A percentile compares a stretch with the other conserved stretches of the same genome.
Evolutionary conservation across 2,888 invertebrate genomes (phyloP).

Genomic region (Perdita meconis): DNA sequence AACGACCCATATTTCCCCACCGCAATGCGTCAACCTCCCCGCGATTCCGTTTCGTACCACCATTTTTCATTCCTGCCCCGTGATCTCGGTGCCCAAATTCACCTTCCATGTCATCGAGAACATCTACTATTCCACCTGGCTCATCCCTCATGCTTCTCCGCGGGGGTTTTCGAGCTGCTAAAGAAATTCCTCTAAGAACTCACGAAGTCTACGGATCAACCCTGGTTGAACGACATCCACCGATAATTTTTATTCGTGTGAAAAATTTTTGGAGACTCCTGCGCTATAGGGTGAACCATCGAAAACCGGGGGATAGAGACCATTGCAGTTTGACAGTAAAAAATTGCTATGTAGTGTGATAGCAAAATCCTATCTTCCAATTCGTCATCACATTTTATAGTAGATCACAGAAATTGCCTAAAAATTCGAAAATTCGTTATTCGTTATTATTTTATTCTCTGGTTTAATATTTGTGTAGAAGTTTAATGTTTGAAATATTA

Average conservation of each 20-base stretch:
- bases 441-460: too few species aligned
- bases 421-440: too few species aligned
- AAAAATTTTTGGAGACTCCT: background rate
- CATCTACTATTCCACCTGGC: conserved; percentile 46
- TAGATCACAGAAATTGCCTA: too few species aligned
- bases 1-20: conserved; percentile 62
- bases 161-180: background rate
- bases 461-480: too few species aligned
- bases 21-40: conserved; percentile 69
- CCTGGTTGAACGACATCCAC: conserved; percentile 35
- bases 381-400: too few species aligned
- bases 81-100: conserved; percentile 56
- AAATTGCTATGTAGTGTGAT: too few species aligned
- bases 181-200: conserved; percentile 16
- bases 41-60: conserved; percentile 56
- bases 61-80: conserved; percentile 63
- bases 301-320: too few species aligned
- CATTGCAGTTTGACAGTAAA: too few species aligned
- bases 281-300: background rate
- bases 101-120: conserved; percentile 64
- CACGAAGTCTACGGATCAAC: conserved; percentile 11
- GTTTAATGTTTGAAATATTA: too few species aligned
- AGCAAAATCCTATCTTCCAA: too few species aligned
- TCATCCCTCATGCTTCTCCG: conserved; percentile 6
- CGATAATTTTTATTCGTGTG: background rate